phyloP scores from a whole-genome alignment of 64 coral and sea anemone species.

The Anthopleura sola region DNA sequence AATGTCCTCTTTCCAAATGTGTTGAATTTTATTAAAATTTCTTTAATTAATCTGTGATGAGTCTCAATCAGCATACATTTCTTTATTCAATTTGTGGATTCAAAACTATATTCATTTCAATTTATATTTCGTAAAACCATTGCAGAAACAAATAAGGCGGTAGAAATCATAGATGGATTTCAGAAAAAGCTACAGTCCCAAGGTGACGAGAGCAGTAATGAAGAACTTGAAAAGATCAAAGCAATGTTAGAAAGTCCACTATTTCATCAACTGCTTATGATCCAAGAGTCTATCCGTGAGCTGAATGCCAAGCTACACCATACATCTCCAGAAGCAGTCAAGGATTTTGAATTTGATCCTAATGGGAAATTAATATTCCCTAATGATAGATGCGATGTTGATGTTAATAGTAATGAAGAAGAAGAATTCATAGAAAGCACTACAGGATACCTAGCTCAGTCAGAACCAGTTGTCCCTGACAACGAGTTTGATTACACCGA shows the following conservation, averaged over 20 bases:
- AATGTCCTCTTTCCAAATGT: background rate
- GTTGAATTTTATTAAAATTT: background rate
- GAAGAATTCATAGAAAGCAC: background rate
- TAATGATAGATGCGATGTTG: background rate
- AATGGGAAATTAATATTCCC: conserved; percentile 80
- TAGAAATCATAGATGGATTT: conserved; percentile 78
- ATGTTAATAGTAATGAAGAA: background rate
- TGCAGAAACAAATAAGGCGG: conserved; percentile 55
- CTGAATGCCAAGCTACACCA: conserved; percentile 65
- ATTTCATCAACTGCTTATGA: conserved; percentile 71
- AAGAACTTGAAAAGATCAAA: conserved; percentile 83
- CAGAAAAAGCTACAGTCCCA: conserved; percentile 74
- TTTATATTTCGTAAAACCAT: background rate
- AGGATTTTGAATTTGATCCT: conserved; percentile 91
- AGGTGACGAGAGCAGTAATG: conserved; percentile 67
- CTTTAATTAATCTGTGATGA: background rate
- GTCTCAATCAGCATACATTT: too few relatives aligned
- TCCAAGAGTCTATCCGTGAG: conserved; percentile 78
- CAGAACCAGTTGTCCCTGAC: conserved; percentile 28
- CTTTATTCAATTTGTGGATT: too few relatives aligned
- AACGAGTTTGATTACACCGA: conserved; percentile 33
- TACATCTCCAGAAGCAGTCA: conserved; percentile 46
- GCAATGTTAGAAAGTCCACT: conserved; percentile 93
- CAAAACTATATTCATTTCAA: background rate
- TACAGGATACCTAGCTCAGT: background rate